Evolutionary conservation across 2,888 invertebrate genomes (phyloP).

Genomic region (Brassicogethes aeneus): DNA sequence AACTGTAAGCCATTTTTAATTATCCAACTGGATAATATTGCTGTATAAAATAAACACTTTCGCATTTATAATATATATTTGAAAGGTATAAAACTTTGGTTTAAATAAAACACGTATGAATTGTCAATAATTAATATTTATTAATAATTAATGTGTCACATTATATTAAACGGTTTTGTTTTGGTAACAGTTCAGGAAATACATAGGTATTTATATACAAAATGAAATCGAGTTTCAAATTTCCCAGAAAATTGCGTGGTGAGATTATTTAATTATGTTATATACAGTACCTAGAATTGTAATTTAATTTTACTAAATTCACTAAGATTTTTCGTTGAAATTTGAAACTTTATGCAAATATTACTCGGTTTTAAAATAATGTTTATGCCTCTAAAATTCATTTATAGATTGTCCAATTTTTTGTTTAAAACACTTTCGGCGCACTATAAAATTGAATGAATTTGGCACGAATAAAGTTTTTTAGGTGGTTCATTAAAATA

Average conservation of each 20-base stretch:
- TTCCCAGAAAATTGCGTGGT: conserved; percentile 31
- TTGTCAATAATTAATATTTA: conserved; percentile 28
- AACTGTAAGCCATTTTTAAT: too few relatives aligned
- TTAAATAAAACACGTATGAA: conserved; percentile 7
- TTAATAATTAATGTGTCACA: conserved; percentile 36
- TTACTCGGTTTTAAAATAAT: conserved; percentile 9
- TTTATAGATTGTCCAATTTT: conserved; percentile 23
- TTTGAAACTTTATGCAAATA: conserved; percentile 33
- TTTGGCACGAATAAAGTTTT: too few relatives aligned
- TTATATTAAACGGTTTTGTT: conserved; percentile 36
- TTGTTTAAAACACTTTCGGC: conserved; percentile 19
- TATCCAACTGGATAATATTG: too few relatives aligned
- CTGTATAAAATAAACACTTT: too few relatives aligned
- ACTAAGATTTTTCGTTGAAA: conserved; percentile 34
- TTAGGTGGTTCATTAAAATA: too few relatives aligned
- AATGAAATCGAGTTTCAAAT: conserved; percentile 28
- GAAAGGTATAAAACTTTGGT: too few relatives aligned
- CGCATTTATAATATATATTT: too few relatives aligned
- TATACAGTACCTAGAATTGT: conserved; percentile 23
- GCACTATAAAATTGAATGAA: conserved; percentile 15
- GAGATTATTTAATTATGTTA: conserved; percentile 9
- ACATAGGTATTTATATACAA: conserved; percentile 5
- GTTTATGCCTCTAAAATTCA: too few relatives aligned
- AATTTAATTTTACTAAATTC: conserved; percentile 10
- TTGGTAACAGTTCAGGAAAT: conserved; percentile 23